Evolutionary conservation across 2,113 vertebrate genomes (phyloP).

Genomic region (Paraplagusia blochii): DNA sequence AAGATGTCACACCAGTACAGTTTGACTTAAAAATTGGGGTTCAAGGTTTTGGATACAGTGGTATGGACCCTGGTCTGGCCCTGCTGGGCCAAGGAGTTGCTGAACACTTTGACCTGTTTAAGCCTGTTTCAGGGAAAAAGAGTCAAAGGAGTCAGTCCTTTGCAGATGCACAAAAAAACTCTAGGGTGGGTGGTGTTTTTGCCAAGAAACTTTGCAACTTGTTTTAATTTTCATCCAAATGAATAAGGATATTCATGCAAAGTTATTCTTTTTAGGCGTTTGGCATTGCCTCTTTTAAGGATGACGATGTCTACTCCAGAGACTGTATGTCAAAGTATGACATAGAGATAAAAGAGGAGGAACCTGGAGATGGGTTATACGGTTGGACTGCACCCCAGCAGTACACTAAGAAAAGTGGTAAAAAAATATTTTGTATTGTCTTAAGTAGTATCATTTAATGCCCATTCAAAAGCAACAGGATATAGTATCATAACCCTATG

Average conservation of each 20-base stretch:
- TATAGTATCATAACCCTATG: too few species aligned
- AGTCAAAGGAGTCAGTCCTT: conserved; percentile 78
- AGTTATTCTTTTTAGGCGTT: conserved; percentile 80
- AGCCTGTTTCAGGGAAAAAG: conserved; percentile 68
- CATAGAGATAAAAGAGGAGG: conserved; percentile 83
- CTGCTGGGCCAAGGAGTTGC: conserved; percentile 69
- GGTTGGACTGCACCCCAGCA: conserved; percentile 94
- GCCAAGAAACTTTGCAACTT: conserved; percentile 84
- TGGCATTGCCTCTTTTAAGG: conserved; percentile 91
- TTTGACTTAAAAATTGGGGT: conserved; percentile 82
- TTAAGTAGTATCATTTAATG: too few species aligned
- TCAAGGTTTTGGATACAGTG: conserved; percentile 89
- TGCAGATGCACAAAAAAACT: conserved; percentile 55
- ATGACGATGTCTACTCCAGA: conserved; percentile 91
- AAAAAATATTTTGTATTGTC: neutral
- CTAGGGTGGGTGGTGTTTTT: conserved; percentile 79
- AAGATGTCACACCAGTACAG: conserved; percentile 88
- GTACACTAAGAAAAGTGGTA: conserved; percentile 74
- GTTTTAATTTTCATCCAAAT: neutral
- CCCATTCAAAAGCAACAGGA: too few species aligned
- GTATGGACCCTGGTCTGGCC: conserved; percentile 85
- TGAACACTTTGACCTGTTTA: conserved; percentile 80
- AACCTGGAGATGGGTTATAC: conserved; percentile 89
- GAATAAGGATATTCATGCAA: neutral
- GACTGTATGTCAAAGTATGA: conserved; percentile 91